Conservation (phyloP, 1,140 invertebrate species). For the Araneus ventricosus region DNA sequence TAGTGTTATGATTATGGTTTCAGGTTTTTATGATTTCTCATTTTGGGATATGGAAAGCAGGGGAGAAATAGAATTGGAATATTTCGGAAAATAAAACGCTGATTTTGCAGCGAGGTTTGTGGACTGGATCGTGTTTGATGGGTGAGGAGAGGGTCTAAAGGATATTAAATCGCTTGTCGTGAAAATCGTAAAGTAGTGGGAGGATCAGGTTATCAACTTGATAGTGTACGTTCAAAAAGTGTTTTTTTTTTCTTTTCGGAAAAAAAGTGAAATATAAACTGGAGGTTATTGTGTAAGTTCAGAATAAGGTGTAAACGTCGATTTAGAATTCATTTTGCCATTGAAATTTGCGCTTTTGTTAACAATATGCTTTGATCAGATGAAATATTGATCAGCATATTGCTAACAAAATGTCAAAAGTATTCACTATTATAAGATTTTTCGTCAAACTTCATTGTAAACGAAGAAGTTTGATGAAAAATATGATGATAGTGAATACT, state of each 20-base stretch:
- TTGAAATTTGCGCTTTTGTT: no score
- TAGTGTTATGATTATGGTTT: slow-evolving; percentile 39
- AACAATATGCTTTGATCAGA: no score
- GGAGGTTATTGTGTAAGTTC: background rate
- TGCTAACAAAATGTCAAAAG: no score
- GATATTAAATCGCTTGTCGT: background rate
- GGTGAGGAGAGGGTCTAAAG: background rate
- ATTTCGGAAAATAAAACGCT: slow-evolving; percentile 11
- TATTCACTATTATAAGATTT: no score
- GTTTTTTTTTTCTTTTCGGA: background rate
- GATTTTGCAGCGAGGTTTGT: background rate
- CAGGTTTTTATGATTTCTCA: slow-evolving; percentile 14
- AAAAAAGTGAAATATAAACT: background rate
- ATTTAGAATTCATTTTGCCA: no score
- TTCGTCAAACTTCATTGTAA: no score
- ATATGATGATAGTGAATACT: no score
- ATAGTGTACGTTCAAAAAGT: background rate
- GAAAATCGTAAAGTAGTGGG: background rate
- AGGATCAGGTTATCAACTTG: background rate
- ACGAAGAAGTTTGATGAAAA: no score
- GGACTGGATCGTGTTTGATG: background rate
- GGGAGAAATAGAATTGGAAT: background rate
- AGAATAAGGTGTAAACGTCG: no score
- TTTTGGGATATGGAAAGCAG: background rate
- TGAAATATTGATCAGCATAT: no score